Evolutionary conservation across 1,140 invertebrate species (phyloP).

Genomic region (Drosophila arawakana): DNA sequence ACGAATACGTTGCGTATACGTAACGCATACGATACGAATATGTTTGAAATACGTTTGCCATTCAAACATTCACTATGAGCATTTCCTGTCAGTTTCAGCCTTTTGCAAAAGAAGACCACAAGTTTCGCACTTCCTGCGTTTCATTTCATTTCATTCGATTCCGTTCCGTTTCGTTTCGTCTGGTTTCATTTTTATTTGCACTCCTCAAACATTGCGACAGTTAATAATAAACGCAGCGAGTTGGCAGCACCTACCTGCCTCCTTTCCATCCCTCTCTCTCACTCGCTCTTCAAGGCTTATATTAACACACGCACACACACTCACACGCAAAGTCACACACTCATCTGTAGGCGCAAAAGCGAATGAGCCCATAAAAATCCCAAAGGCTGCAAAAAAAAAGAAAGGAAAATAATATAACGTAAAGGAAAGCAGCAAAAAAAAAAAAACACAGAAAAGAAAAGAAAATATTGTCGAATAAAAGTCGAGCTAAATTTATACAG

Average conservation of each 20-base stretch:
- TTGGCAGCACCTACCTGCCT: conserved; percentile 16
- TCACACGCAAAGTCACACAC: conserved; percentile 38
- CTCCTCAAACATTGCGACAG: conserved; percentile 68
- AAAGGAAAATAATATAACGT: background rate
- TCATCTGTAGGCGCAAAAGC: conserved; percentile 43
- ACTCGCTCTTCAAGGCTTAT: conserved; percentile 31
- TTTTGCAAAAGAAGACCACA: background rate
- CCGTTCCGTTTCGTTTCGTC: conserved; percentile 3
- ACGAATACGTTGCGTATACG: conserved; percentile 5
- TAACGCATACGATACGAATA: conserved; percentile 6
- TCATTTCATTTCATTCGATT: background rate
- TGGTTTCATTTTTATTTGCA: conserved; percentile 30
- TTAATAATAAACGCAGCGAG: conserved; percentile 72
- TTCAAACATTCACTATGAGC: conserved; percentile 43
- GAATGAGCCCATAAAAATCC: conserved; percentile 52
- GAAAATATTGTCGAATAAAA: conserved; percentile 62
- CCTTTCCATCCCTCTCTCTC: background rate
- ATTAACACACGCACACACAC: conserved; percentile 28
- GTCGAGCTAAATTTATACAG: conserved; percentile 73
- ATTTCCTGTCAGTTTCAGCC: conserved; percentile 59
- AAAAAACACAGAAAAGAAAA: conserved; percentile 39
- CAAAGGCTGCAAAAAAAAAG: conserved; percentile 21
- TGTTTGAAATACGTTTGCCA: conserved; percentile 34
- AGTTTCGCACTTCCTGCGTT: conserved; percentile 30
- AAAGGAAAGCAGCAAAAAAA: conserved; percentile 1